Conservation (phyloP, 1,140 invertebrate species). For the Pectinophora gossypiella region DNA sequence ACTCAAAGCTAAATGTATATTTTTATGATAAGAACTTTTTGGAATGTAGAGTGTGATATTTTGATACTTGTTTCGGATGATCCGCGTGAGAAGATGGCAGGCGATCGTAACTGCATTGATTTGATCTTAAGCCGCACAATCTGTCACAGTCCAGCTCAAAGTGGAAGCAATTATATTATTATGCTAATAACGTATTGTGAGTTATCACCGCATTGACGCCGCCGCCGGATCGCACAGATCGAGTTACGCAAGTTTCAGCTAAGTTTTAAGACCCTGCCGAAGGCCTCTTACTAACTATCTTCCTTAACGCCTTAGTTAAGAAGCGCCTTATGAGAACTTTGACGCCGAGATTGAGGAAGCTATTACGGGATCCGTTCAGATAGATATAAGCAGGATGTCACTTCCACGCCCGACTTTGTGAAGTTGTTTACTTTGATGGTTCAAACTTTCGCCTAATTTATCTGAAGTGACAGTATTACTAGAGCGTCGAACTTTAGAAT, state of each 20-base stretch:
- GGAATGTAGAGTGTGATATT: not conserved
- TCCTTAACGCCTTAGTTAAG: conserved; percentile 73
- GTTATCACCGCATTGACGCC: conserved; percentile 54
- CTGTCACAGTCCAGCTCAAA: not conserved
- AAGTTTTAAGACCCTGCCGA: conserved; percentile 72
- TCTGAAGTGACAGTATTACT: conserved; percentile 32
- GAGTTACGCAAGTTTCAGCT: conserved; percentile 66
- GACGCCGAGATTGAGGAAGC: conserved; percentile 71
- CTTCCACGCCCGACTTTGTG: conserved; percentile 67
- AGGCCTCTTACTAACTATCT: conserved; percentile 72
- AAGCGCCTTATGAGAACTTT: conserved; percentile 72
- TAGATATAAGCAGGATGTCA: conserved; percentile 73
- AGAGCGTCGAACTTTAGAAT: conserved; percentile 15
- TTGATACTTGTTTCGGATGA: not conserved
- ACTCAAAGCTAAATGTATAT: not conserved
- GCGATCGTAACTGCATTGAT: not conserved
- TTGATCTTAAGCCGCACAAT: not conserved
- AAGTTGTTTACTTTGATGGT: conserved; percentile 69
- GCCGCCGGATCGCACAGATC: conserved; percentile 56
- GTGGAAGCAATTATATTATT: conserved; percentile 33
- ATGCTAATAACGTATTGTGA: conserved; percentile 65
- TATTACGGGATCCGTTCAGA: conserved; percentile 70
- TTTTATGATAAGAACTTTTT: not conserved
- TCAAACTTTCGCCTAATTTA: conserved; percentile 55
- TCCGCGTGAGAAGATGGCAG: not conserved